A percentile compares a stretch with the other conserved stretches of the same genome.
phyloP scores from a whole-genome alignment of 2,113 vertebrate genomes.

The Rhegmatorhina hoffmannsi region DNA sequence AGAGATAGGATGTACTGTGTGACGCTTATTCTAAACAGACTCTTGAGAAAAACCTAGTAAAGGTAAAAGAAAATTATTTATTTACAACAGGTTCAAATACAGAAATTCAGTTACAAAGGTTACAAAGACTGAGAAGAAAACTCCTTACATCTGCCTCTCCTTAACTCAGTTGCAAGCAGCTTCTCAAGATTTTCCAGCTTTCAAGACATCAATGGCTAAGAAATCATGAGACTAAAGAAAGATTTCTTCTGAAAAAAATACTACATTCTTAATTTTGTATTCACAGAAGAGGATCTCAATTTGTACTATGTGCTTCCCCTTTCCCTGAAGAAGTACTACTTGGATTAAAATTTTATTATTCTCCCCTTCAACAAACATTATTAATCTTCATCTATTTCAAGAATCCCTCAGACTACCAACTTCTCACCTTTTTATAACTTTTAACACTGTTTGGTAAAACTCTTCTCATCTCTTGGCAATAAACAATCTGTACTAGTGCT shows the following conservation, averaged over 20 bases:
- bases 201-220: not conserved
- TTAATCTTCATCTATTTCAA: not conserved
- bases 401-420: not conserved
- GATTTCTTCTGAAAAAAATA: not conserved
- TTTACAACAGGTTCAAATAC: not conserved
- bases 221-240: not conserved
- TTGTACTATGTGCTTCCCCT: not conserved
- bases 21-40: not conserved
- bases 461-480: not conserved
- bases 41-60: not conserved
- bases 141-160: not conserved
- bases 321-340: not conserved
- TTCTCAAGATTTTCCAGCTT: not conserved
- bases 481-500: not conserved
- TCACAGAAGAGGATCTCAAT: not conserved
- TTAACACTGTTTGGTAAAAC: not conserved
- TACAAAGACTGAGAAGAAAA: not conserved
- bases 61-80: not conserved
- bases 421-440: not conserved
- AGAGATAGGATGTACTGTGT: not conserved
- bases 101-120: not conserved
- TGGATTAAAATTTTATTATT: not conserved
- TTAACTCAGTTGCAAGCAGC: not conserved
- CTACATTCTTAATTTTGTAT: not conserved
- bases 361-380: not conserved